Base-by-base conservation (phyloP, 2,797 vertebrate genomes). In the Galago senegalensis region DNA sequence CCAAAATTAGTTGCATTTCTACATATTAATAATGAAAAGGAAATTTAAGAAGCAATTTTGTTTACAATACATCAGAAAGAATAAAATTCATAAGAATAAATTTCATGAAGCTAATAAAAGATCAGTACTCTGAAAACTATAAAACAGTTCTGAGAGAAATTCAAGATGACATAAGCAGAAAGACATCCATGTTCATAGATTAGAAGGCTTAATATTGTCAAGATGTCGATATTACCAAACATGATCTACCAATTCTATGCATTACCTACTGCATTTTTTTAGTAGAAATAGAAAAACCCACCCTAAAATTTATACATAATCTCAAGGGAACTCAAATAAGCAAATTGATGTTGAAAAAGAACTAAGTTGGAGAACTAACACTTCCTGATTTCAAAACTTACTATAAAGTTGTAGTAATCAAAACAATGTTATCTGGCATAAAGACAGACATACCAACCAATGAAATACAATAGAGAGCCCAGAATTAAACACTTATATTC, bases 331-430 rank as follows among this genome's bases (percentile, higher is more conserved):
- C 18, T 63, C 58, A 87, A 76, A 92, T 6, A 89, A 17, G 7
- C 85, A 65, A 87, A 77, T 67, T 31, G 75, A 95, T 61, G 53
- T 75, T 7, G 12, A 37, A 84, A 88, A 75, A 43, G 23, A 60
- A 61, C 29, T 60, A 89, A 87, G n/a, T 60, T 84, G 27, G 23
- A 91, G 10, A 11, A 87, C 49, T 31, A 46, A n/a, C 18, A 56
- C 21, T 87, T 91, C 18, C 70, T 92, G 60, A 67, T 70, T 95
- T 87, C 34, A 72, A 56, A 65, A 81, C 61, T 77, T 81, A 72
- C 31, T 85, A 76, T 13, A 67, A 85, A 88, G 83, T 9, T 43
- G n/a, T 2, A 40, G 21, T 43, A 73, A 60, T 75, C 40, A 83
- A 76, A 94, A 86, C 12, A 65, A 37, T 72, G 61, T 49, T n/a